Base-by-base conservation (phyloP, 2,797 vertebrate genomes). In the Hyperoplus lanceolatus region DNA sequence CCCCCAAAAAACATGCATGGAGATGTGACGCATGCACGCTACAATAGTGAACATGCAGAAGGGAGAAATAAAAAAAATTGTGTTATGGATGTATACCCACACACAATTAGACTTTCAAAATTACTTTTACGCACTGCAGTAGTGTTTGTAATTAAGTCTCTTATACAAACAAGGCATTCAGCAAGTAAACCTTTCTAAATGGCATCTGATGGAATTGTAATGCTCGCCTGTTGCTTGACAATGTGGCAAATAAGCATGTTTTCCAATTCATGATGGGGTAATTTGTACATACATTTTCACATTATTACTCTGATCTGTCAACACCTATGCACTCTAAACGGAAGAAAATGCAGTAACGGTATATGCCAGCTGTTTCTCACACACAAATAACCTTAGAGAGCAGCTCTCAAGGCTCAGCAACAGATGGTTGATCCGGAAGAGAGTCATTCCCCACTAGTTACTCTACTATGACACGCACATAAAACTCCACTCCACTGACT, bases 331-430 rank as follows among this genome's bases (percentile, higher is more conserved):
- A 83, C 86, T 93, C 86, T 90, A 94, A 95, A 94, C 74, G 73
- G 82, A 79, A 69, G 90, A 74, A 94, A 93, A 93, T 89, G 86
- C 87, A 93, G 92, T 92, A 93, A 94, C 67, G 6, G 88, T 86
- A 88, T 94, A 88, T 87, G 84, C 93, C 94, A 95, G 94, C 92
- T 96, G 94, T 92, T 94, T 88, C 77, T 63, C 45, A 50, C 74
- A 67, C 82, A 77, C 91, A 94, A 95, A 95, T 95, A 86, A 85
- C 93, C 94, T 95, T 93, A 93, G 82, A 83, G 80, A 72, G 88
- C 82, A 57, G 73, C 83, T 92, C 90, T 93, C 89, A 82, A 89
- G 89, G 89, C 88, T 90, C 81, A 38, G 88, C 92, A 94, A 95
- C 95, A 96, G 94, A 94, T 95, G 95, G 93, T 87, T 86, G 89